A percentile compares a stretch with the other conserved stretches of the same genome.
phyloP scores from a whole-genome alignment of 2,113 vertebrate species.

The Nipponia nippon region DNA sequence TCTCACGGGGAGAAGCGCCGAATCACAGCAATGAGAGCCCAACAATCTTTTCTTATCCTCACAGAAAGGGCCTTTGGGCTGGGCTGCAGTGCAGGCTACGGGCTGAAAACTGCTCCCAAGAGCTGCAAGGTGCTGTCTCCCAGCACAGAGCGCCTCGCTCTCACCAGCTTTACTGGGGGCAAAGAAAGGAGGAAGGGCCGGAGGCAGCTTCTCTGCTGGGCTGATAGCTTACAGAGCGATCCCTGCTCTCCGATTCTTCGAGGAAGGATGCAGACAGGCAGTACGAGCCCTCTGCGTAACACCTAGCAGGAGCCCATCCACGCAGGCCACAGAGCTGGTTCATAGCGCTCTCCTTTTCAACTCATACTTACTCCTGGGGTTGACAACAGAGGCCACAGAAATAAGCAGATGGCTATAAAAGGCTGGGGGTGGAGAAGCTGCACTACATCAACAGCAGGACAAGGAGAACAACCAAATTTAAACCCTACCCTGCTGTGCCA shows the following conservation, averaged over 20 bases:
- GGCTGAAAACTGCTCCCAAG: not conserved
- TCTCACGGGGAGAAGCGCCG: not conserved
- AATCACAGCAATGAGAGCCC: not conserved
- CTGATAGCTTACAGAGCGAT: rapidly evolving
- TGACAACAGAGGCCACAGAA: not conserved
- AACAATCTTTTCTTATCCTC: not conserved
- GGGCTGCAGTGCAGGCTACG: not conserved
- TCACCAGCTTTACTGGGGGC: not conserved
- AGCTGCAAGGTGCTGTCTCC: not conserved
- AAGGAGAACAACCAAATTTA: not conserved
- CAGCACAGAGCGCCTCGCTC: not conserved
- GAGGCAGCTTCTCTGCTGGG: not conserved
- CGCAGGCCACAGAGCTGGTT: not conserved
- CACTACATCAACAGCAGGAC: not conserved
- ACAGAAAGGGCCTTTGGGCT: not conserved
- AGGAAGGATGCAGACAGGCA: not conserved
- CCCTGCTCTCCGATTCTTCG: not conserved
- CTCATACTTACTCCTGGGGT: not conserved
- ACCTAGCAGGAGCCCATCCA: not conserved
- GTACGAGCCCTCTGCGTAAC: not conserved
- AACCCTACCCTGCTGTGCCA: not conserved
- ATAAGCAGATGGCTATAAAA: rapidly evolving
- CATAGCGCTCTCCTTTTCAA: not conserved
- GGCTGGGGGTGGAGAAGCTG: not conserved
- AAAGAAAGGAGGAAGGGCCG: not conserved